Percentiles rank a stretch among this genome's conserved stretches.
phyloP scores from a whole-genome alignment of 2,797 vertebrate genomes.

The Podarcis lilfordi region DNA sequence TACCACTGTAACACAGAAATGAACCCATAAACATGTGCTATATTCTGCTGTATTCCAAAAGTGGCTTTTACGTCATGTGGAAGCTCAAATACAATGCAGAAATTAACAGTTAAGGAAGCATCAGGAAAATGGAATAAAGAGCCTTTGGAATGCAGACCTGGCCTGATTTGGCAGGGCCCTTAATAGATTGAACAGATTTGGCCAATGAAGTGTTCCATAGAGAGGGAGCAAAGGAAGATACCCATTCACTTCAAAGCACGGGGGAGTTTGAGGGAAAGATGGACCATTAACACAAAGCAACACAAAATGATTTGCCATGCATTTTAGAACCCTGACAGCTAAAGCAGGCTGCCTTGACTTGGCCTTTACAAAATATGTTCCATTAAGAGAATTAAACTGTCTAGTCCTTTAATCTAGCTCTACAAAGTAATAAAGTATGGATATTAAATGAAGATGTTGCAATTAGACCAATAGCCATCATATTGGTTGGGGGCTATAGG shows the following conservation, averaged over 20 bases:
- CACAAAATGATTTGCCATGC: conserved; percentile 13
- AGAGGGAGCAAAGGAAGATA: not conserved
- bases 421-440: conserved; percentile 17
- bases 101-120: no score
- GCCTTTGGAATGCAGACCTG: no score
- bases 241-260: not conserved
- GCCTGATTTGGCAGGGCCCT: not conserved
- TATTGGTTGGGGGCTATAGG: conserved; percentile 20
- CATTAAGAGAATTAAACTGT: conserved; percentile 34
- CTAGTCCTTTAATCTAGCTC: conserved; percentile 24
- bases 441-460: conserved; percentile 33
- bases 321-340: conserved; percentile 26
- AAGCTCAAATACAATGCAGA: no score
- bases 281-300: not conserved
- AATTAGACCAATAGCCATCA: conserved; percentile 20
- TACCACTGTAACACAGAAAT: no score
- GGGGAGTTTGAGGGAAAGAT: not conserved
- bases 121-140: no score
- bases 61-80: no score
- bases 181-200: not conserved
- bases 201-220: not conserved
- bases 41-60: no score
- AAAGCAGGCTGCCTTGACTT: conserved; percentile 11
- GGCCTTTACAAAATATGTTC: conserved; percentile 32
- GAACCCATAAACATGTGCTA: no score